These are phyloP conservation scores for Cariama cristata DNA, from an alignment of 2,113 vertebrate species.

Conservation along the genomic window DNA sequence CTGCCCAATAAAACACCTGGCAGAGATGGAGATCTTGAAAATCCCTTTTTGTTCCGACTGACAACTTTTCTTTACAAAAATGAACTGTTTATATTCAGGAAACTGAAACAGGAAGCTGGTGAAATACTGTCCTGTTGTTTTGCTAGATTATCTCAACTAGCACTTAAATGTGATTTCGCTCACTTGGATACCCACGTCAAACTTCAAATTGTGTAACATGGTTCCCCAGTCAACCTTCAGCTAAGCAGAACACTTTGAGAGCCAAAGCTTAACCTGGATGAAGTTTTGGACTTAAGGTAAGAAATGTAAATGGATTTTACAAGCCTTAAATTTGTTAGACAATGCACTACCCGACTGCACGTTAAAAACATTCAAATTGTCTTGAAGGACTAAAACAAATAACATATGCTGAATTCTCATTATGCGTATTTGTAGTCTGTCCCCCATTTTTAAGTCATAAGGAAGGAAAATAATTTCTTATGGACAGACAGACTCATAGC, in stretches of 20 bases:
- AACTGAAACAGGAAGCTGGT: conserved; percentile 24
- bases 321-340: background rate
- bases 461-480: background rate
- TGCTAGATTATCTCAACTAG: background rate
- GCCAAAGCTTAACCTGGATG: background rate
- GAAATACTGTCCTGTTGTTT: background rate
- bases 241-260: background rate
- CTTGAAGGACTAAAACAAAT: background rate
- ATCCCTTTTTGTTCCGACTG: background rate
- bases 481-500: background rate
- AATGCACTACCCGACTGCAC: background rate
- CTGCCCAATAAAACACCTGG: background rate
- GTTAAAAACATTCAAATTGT: background rate
- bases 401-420: background rate
- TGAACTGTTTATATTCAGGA: background rate
- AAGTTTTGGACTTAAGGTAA: background rate
- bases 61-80: background rate
- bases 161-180: background rate
- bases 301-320: background rate
- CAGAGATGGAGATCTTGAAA: background rate
- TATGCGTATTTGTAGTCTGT: background rate
- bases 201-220: background rate
- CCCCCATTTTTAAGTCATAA: background rate
- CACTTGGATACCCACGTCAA: background rate
- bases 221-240: background rate